phyloP scores from a whole-genome alignment of 2,797 vertebrate species.

The Sparus aurata region DNA sequence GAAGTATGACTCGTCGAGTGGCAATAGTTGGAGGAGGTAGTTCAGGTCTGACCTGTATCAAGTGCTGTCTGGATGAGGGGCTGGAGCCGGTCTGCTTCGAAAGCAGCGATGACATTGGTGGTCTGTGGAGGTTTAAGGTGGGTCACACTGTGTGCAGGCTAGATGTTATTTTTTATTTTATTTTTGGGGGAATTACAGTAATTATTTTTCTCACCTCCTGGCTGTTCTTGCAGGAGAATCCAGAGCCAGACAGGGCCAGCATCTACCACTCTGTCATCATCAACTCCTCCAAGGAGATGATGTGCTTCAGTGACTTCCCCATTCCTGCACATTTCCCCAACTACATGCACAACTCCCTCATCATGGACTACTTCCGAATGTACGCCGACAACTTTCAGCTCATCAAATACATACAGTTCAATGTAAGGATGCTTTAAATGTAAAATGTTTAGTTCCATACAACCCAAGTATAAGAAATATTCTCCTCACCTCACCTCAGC shows the following conservation, averaged over 20 bases:
- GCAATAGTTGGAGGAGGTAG: slow-evolving; percentile 88
- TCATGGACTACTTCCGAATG: slow-evolving; percentile 90
- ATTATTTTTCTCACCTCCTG: no score
- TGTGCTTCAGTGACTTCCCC: slow-evolving; percentile 91
- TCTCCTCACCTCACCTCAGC: no score
- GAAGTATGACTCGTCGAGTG: slow-evolving; percentile 78
- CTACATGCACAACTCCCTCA: slow-evolving; percentile 88
- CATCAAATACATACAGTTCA: slow-evolving; percentile 83
- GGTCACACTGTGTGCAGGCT: not conserved
- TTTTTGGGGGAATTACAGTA: no score
- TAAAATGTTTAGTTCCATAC: not conserved
- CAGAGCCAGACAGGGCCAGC: slow-evolving; percentile 88
- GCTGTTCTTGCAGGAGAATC: slow-evolving; percentile 84
- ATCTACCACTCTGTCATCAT: slow-evolving; percentile 92
- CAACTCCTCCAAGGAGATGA: slow-evolving; percentile 95
- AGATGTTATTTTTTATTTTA: no score
- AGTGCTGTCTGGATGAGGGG: slow-evolving; percentile 90
- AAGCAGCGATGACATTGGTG: slow-evolving; percentile 90
- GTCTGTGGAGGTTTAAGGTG: slow-evolving; percentile 94
- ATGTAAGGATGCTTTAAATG: slow-evolving; percentile 81
- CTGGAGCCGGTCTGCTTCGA: slow-evolving; percentile 92
- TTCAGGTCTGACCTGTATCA: slow-evolving; percentile 87
- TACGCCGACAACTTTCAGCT: slow-evolving; percentile 88
- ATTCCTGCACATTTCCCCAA: slow-evolving; percentile 91
- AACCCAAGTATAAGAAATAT: not conserved